phyloP scores from a whole-genome alignment of 2,888 invertebrate genomes.

The Dasysyrphus albostriatus region DNA sequence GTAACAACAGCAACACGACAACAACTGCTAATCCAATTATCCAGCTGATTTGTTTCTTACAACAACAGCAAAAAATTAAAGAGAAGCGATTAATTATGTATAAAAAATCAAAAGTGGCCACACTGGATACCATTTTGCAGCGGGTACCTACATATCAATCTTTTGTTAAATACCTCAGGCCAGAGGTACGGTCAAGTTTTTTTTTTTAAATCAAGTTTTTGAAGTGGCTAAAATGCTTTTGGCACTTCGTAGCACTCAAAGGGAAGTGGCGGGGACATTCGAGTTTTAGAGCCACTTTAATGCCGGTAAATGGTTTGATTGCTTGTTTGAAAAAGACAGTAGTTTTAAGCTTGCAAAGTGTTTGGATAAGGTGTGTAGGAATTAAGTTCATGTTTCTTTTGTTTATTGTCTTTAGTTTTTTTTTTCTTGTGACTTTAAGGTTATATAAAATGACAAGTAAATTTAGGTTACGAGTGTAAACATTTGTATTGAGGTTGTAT shows the following conservation, averaged over 20 bases:
- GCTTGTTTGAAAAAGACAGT: conserved; percentile 28
- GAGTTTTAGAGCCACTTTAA: conserved; percentile 57
- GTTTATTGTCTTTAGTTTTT: conserved; percentile 11
- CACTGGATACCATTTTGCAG: neutral
- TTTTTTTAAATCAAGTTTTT: conserved; percentile 25
- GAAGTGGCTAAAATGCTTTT: conserved; percentile 47
- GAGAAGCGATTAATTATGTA: conserved; percentile 43
- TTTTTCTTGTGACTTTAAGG: conserved; percentile 49
- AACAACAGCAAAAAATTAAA: conserved; percentile 3
- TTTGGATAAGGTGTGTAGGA: conserved; percentile 43
- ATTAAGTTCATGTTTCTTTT: conserved; percentile 49
- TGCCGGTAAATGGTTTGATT: conserved; percentile 23
- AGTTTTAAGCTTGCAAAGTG: conserved; percentile 34
- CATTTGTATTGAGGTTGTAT: neutral
- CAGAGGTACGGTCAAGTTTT: conserved; percentile 64
- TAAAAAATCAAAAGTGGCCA: conserved; percentile 55
- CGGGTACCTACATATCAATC: conserved; percentile 27
- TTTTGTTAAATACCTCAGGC: conserved; percentile 41
- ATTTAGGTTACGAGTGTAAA: conserved; percentile 60
- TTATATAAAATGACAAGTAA: conserved; percentile 39
- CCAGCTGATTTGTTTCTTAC: conserved; percentile 37
- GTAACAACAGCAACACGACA: neutral
- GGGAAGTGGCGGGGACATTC: conserved; percentile 39
- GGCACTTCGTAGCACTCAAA: conserved; percentile 55
- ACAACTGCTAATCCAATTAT: conserved; percentile 38